Evolutionary conservation across 2,797 vertebrate species (phyloP).

Genomic region (Oceanodroma leucorhoa): DNA sequence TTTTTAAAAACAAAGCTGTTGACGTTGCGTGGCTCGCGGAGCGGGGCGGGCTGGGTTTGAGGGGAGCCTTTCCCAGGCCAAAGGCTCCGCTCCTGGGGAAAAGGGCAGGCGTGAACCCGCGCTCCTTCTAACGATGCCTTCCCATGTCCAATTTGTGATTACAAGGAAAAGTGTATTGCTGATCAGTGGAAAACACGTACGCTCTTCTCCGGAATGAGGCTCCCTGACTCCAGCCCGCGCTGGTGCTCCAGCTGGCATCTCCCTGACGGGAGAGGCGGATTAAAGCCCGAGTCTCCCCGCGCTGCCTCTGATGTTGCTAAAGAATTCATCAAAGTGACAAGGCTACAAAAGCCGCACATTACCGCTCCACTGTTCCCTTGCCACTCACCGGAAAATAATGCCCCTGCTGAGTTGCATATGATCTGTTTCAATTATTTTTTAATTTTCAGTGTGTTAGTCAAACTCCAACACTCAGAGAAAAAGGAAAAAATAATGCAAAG

Average conservation of each 20-base stretch:
- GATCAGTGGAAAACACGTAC: background rate
- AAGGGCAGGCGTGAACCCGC: accelerated
- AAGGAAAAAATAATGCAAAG: background rate
- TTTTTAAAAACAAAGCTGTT: accelerated
- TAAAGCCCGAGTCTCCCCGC: background rate
- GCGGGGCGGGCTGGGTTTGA: too few relatives aligned
- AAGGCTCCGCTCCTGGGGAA: accelerated
- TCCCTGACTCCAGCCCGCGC: background rate
- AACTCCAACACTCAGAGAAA: background rate
- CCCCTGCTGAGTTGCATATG: background rate
- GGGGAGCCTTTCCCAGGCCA: background rate
- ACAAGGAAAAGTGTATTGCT: background rate
- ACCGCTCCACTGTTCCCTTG: background rate
- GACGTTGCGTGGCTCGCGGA: accelerated
- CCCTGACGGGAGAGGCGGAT: background rate
- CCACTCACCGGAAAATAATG: constrained; percentile 42
- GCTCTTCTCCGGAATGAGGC: background rate
- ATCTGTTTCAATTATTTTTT: constrained; percentile 50
- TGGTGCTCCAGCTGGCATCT: background rate
- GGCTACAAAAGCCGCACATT: background rate
- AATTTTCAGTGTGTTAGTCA: constrained; percentile 34
- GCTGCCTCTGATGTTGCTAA: background rate
- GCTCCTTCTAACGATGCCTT: accelerated
- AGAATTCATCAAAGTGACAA: constrained; percentile 61
- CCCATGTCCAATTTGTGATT: background rate